Evolutionary conservation across 1,140 invertebrate species (phyloP).

Genomic region (Diorhabda sublineata): DNA sequence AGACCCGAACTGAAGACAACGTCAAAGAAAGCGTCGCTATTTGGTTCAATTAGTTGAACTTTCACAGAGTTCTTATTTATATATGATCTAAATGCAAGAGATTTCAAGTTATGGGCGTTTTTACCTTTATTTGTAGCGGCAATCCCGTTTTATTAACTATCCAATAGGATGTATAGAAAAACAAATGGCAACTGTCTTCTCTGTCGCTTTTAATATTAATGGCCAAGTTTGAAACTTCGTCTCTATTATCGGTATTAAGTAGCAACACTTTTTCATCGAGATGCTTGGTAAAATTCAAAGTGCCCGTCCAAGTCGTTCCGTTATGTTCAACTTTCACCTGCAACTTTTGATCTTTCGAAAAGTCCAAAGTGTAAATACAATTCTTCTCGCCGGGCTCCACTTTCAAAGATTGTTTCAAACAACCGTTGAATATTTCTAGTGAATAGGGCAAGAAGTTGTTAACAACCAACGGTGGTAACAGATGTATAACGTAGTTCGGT

Average conservation of each 20-base stretch:
- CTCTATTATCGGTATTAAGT: slow-evolving; percentile 62
- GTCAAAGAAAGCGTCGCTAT: too few relatives aligned
- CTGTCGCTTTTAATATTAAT: slow-evolving; percentile 63
- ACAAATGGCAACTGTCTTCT: slow-evolving; percentile 59
- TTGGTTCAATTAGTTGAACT: too few relatives aligned
- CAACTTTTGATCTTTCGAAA: slow-evolving; percentile 56
- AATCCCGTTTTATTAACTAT: slow-evolving; percentile 84
- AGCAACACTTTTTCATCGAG: slow-evolving; percentile 63
- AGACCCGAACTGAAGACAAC: too few relatives aligned
- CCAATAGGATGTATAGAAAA: slow-evolving; percentile 83
- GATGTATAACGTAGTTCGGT: slow-evolving; percentile 68
- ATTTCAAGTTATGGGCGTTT: not conserved
- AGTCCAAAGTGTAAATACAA: slow-evolving; percentile 63
- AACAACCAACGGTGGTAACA: slow-evolving; percentile 68
- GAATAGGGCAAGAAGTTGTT: slow-evolving; percentile 74
- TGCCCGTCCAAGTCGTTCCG: slow-evolving; percentile 65
- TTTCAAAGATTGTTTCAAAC: slow-evolving; percentile 44
- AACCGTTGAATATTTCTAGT: slow-evolving; percentile 52
- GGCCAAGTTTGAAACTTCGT: slow-evolving; percentile 59
- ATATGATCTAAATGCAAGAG: too few relatives aligned
- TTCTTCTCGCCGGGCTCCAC: slow-evolving; percentile 69
- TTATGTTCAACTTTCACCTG: slow-evolving; percentile 66
- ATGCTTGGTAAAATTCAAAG: slow-evolving; percentile 63
- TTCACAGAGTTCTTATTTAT: too few relatives aligned
- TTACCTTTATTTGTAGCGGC: slow-evolving; percentile 72